Evolutionary conservation across 2,113 vertebrate genomes (phyloP).

Genomic region (Ivindomyrus marchei): DNA sequence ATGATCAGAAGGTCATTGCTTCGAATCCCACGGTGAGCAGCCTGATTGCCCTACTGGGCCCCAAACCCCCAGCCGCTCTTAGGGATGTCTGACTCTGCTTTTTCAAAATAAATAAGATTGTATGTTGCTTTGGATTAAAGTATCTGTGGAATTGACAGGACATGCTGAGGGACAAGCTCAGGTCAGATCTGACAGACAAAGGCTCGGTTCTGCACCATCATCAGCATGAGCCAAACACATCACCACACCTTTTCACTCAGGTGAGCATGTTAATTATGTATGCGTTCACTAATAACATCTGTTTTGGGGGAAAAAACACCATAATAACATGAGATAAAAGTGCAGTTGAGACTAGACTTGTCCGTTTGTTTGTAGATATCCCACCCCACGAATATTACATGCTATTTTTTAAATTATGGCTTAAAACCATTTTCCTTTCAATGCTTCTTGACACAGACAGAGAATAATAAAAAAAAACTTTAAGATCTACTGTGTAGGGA

Average conservation of each 20-base stretch:
- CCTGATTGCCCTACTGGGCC: neutral
- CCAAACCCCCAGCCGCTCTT: neutral
- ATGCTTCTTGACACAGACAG: neutral
- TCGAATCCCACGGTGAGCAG: neutral
- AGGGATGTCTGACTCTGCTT: neutral
- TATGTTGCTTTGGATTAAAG: neutral
- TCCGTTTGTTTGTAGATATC: neutral
- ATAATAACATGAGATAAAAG: neutral
- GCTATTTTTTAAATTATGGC: neutral
- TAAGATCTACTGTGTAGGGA: neutral
- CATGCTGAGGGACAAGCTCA: neutral
- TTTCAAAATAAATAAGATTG: neutral
- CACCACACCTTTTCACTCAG: neutral
- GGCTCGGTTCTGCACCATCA: neutral
- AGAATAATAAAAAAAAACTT: neutral
- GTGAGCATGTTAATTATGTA: neutral
- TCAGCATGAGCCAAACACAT: neutral
- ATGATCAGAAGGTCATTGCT: neutral
- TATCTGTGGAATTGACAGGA: neutral
- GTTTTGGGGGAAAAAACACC: neutral
- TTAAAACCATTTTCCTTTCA: neutral
- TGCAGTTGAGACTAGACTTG: neutral
- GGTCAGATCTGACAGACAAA: neutral
- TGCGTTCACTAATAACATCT: neutral
- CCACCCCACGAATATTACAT: neutral